A percentile compares a stretch with the other conserved stretches of the same genome.
phyloP scores from a whole-genome alignment of 1,140 invertebrate genomes.

The Muscidifurax raptorellus region DNA sequence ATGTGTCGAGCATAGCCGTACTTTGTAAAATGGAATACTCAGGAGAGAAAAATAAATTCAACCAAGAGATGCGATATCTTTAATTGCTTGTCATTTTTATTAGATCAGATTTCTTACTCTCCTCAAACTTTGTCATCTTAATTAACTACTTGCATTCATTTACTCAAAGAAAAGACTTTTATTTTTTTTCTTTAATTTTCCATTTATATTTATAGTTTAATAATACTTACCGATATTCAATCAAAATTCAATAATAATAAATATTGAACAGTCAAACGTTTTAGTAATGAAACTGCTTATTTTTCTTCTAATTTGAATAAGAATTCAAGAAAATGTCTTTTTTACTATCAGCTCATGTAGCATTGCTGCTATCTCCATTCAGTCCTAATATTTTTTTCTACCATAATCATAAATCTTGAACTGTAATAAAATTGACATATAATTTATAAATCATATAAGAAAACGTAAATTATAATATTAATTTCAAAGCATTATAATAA shows the following conservation, averaged over 20 bases:
- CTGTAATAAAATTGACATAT: too few relatives aligned
- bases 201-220: background rate
- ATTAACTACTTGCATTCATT: background rate
- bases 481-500: too few relatives aligned
- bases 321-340: too few relatives aligned
- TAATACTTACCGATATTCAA: background rate
- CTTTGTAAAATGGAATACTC: conserved; percentile 45
- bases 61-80: conserved; percentile 31
- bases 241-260: background rate
- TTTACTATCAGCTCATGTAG: too few relatives aligned
- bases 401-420: too few relatives aligned
- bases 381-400: too few relatives aligned
- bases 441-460: background rate
- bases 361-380: too few relatives aligned
- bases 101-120: background rate
- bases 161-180: background rate
- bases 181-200: background rate
- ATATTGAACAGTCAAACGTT: too few relatives aligned
- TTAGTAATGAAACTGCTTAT: too few relatives aligned
- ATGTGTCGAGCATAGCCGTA: conserved; percentile 35
- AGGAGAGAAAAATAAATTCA: conserved; percentile 47
- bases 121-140: background rate
- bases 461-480: too few relatives aligned
- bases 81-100: conserved; percentile 29
- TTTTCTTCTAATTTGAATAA: too few relatives aligned